Percentiles rank a stretch among this genome's conserved stretches.
Conservation (phyloP, 2,113 vertebrate species). For the Perca schrenkii region DNA sequence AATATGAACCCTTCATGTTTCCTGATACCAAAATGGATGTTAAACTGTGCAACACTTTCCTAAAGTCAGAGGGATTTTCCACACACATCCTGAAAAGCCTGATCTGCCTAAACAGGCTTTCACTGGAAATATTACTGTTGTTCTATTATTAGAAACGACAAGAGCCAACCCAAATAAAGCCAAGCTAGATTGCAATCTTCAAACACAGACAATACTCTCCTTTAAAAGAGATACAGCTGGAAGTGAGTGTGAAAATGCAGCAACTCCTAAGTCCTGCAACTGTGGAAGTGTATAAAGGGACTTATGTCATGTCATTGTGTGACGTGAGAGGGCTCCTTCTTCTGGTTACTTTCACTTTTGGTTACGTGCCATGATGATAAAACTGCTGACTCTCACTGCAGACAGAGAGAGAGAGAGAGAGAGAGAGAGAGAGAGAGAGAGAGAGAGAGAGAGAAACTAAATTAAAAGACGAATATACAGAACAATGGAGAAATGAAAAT, state of each 20-base stretch:
- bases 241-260: neutral
- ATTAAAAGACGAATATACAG: no score
- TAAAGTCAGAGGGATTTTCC: neutral
- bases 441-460: neutral
- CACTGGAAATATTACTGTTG: neutral
- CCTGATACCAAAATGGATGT: neutral
- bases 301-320: neutral
- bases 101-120: neutral
- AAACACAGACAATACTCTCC: neutral
- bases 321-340: neutral
- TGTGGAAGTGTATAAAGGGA: neutral
- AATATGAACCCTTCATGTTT: neutral
- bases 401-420: neutral
- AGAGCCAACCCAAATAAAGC: neutral
- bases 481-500: no score
- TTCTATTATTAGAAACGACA: neutral
- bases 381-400: conserved; percentile 42
- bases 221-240: neutral
- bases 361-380: conserved; percentile 53
- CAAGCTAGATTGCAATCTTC: neutral
- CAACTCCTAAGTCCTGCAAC: neutral
- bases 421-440: neutral
- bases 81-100: neutral
- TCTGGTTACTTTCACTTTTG: conserved; percentile 69
- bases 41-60: neutral